Percentiles rank a stretch among this genome's conserved stretches.
Evolutionary conservation across 2,797 vertebrate species (phyloP).

Genomic region (Natrix natrix): DNA sequence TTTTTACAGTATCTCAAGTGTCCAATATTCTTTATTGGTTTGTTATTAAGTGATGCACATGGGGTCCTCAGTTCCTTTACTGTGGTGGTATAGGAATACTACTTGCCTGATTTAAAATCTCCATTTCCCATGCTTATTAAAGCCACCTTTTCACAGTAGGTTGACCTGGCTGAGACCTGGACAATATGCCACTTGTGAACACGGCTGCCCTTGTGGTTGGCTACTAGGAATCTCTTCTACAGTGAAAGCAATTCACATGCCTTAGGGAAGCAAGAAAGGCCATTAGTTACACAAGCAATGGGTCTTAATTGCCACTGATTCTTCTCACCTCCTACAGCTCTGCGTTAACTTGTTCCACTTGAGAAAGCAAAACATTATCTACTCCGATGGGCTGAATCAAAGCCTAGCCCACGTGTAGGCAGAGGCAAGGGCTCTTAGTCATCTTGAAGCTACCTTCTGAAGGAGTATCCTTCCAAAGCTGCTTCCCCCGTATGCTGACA

Average conservation of each 20-base stretch:
- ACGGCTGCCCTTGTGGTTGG: too few relatives aligned
- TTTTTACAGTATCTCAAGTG: not conserved
- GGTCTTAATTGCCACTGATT: slow-evolving; percentile 1
- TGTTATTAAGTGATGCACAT: not conserved
- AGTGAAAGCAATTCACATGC: not conserved
- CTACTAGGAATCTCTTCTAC: not conserved
- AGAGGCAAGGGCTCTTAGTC: not conserved
- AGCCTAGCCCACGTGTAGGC: not conserved
- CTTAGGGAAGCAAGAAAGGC: not conserved
- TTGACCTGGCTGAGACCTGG: not conserved
- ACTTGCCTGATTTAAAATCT: not conserved
- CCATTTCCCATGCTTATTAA: not conserved
- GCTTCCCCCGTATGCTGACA: not conserved
- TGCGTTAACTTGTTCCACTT: not conserved
- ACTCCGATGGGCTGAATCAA: not conserved
- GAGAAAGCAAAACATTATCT: slow-evolving; percentile 5
- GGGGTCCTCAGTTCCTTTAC: not conserved
- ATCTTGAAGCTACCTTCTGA: not conserved
- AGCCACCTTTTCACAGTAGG: not conserved
- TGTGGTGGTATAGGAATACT: not conserved
- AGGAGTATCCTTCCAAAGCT: not conserved
- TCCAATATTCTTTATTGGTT: not conserved
- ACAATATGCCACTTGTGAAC: not conserved
- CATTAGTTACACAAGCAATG: not conserved
- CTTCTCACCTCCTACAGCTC: slow-evolving; percentile 6